A percentile compares a stretch with the other conserved stretches of the same genome.
Evolutionary conservation across 2,113 vertebrate species (phyloP).

Genomic region (Bubalus kerabau): DNA sequence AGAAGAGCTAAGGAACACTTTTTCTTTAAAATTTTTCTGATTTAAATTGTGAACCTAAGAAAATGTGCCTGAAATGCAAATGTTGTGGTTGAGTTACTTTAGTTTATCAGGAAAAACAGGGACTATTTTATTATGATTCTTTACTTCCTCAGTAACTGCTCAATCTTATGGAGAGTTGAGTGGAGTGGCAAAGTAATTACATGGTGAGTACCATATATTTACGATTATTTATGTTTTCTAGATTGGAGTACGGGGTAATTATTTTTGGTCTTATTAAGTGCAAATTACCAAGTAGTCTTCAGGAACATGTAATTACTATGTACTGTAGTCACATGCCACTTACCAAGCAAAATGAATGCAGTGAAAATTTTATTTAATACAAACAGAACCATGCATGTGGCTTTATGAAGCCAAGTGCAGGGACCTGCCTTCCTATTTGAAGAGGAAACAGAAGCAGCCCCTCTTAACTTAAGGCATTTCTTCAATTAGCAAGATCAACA

Average conservation of each 20-base stretch:
- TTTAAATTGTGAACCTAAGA: slow-evolving; percentile 52
- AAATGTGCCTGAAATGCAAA: slow-evolving; percentile 44
- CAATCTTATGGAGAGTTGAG: slow-evolving; percentile 63
- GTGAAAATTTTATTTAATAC: slow-evolving; percentile 47
- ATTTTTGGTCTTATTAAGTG: slow-evolving; percentile 77
- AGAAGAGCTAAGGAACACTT: slow-evolving; percentile 37
- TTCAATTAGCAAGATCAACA: neutral
- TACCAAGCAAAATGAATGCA: slow-evolving; percentile 62
- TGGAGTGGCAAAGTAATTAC: slow-evolving; percentile 75
- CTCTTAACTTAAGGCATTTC: neutral
- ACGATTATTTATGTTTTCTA: slow-evolving; percentile 75
- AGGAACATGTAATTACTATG: slow-evolving; percentile 74
- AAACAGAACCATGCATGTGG: slow-evolving; percentile 22
- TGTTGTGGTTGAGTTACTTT: neutral
- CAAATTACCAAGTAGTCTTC: slow-evolving; percentile 76
- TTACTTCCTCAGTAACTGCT: slow-evolving; percentile 60
- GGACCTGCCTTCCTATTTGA: neutral
- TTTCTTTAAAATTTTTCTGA: slow-evolving; percentile 19
- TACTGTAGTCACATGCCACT: slow-evolving; percentile 67
- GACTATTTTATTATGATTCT: slow-evolving; percentile 60
- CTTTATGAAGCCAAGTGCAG: slow-evolving; percentile 26
- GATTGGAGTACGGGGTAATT: slow-evolving; percentile 73
- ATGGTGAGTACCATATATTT: slow-evolving; percentile 74
- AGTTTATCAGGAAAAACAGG: slow-evolving; percentile 46
- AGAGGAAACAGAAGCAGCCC: neutral